A percentile compares a stretch with the other conserved stretches of the same genome.
These are phyloP conservation scores for Papilio glaucus DNA, from an alignment of 1,140 invertebrate species.

Conservation along the genomic window DNA sequence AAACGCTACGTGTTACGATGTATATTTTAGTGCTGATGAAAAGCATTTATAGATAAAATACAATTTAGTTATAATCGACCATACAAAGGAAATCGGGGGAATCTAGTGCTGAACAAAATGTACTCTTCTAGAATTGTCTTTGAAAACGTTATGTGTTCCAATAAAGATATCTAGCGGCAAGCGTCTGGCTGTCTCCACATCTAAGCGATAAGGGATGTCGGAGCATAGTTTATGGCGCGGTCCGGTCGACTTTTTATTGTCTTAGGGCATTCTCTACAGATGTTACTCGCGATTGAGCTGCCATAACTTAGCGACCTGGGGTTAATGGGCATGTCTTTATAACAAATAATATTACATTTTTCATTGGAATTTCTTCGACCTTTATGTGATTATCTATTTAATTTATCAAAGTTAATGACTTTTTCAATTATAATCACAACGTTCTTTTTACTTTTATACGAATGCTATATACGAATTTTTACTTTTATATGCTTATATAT, in stretches of 20 bases:
- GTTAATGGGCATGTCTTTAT: not conserved
- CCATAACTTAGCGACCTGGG: conserved; percentile 1
- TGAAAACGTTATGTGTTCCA: not conserved
- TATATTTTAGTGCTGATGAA: not conserved
- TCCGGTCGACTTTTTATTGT: conserved; percentile 25
- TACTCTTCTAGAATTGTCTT: not conserved
- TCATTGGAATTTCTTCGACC: not conserved
- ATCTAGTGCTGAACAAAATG: not conserved
- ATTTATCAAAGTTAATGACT: too few relatives aligned
- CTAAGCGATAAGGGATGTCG: conserved; percentile 17
- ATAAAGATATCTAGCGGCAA: not conserved
- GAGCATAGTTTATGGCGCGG: conserved; percentile 11
- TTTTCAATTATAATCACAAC: too few relatives aligned
- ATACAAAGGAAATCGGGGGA: not conserved
- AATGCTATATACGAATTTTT: too few relatives aligned
- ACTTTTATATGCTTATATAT: too few relatives aligned
- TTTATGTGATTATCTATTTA: too few relatives aligned
- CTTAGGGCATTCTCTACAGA: not conserved
- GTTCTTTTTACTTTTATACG: too few relatives aligned
- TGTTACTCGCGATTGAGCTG: conserved; percentile 23
- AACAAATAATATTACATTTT: not conserved
- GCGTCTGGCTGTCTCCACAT: conserved; percentile 9
- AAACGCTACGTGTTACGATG: not conserved
- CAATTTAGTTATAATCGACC: too few relatives aligned
- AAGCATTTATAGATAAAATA: not conserved